Evolutionary conservation across 2,113 vertebrate genomes (phyloP).

Genomic region (Pomatostomus ruficeps): DNA sequence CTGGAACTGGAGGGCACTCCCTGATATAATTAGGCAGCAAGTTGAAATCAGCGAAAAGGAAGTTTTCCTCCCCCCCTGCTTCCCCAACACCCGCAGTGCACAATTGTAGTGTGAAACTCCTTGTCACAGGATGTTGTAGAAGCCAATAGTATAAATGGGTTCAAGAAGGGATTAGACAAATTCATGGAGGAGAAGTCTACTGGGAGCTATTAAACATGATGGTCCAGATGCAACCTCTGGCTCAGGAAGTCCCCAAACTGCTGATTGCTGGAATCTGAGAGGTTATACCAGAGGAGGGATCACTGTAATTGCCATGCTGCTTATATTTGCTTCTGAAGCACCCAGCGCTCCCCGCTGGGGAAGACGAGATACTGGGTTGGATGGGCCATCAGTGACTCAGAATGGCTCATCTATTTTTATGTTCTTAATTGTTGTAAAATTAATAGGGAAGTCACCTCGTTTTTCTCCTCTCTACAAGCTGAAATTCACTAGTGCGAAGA

Average conservation of each 20-base stretch:
- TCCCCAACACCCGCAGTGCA: neutral
- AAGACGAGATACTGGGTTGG: neutral
- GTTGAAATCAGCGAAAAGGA: neutral
- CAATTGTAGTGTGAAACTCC: neutral
- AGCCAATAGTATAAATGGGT: slow-evolving; percentile 33
- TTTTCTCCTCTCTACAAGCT: neutral
- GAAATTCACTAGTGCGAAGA: neutral
- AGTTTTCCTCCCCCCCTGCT: neutral
- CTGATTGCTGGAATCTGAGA: slow-evolving; percentile 41
- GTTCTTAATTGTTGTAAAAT: neutral
- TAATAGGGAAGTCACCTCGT: neutral
- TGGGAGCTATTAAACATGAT: slow-evolving; percentile 30
- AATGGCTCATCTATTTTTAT: neutral
- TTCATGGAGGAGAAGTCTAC: slow-evolving; percentile 5
- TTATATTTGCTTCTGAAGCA: neutral
- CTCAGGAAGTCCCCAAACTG: slow-evolving; percentile 38
- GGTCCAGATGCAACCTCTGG: slow-evolving; percentile 59
- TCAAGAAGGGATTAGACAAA: slow-evolving; percentile 52
- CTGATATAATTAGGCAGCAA: neutral
- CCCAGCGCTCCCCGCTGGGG: neutral
- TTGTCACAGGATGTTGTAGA: slow-evolving; percentile 38
- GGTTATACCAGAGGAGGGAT: slow-evolving; percentile 27
- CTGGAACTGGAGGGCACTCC: neutral
- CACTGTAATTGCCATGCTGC: slow-evolving; percentile 20
- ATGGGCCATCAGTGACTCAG: neutral